Evolutionary conservation across 2,888 invertebrate species (phyloP), one percentile per base, ranked within the genome.

Genomic region (Drosophila koepferae): DNA sequence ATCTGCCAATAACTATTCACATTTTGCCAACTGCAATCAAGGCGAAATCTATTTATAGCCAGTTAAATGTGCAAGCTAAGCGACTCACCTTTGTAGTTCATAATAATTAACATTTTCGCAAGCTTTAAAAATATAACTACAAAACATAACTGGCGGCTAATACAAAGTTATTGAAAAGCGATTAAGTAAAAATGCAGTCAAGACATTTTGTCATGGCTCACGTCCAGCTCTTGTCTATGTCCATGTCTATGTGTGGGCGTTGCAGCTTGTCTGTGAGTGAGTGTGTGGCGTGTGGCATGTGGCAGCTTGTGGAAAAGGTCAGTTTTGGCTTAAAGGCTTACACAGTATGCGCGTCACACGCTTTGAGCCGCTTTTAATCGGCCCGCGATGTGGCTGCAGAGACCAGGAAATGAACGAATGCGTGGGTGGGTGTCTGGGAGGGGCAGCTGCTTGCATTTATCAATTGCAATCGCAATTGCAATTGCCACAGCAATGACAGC

Each of bases 271-370:
- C n/a, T 20, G 2, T 48, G 16, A 40, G 36, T 48, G 48, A 55
- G 51, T 62, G 36, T 68, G 40, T 53, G 40, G 28, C 38, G 40
- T 28, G 54, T 40, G 59, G 48, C 59, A 64, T 55, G 55, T 55
- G 41, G 16, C 55, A 56, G 67, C 68, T 67, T 81, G 75, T 76
- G 69, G 67, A 82, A 76, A 83, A 83, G 84, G 84, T 85, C 86
- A 80, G 76, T 86, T 79, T 70, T 78, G 71, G 82, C 80, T 86
- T 81, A 80, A 53, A 85, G 84, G 76, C 86, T 81, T 81, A 78
- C 55, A 62, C 63, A 51, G 69, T 69, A 66, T 64, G 73, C 67
- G 59, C 54, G 61, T 63, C 74, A 61, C 63, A 72, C 64, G 80
- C 70, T 62, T 72, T 72, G 70, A 81, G 74, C 56, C 70, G 68